Percentiles rank a stretch among this genome's conserved stretches.
Conservation (phyloP, 23 tunicate species). For the Trididemnum clinides region DNA sequence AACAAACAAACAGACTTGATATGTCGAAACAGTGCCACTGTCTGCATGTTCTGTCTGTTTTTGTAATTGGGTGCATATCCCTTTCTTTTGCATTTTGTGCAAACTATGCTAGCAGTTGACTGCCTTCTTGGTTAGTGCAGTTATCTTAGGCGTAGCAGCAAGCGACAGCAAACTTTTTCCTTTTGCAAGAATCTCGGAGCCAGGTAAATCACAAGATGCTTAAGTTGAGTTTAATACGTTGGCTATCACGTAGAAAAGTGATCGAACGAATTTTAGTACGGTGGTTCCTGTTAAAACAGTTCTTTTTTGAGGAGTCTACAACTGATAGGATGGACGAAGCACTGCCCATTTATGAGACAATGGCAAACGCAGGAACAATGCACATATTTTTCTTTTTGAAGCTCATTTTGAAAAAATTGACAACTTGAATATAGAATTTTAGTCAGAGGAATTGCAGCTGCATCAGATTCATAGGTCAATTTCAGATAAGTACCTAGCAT, state of each 20-base stretch:
- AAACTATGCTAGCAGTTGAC: conserved; percentile 8
- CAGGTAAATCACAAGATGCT: conserved; percentile 2
- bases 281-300: not conserved
- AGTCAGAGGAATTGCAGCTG: conserved; percentile 5
- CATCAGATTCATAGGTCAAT: conserved; percentile 14
- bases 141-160: not conserved
- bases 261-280: conserved; percentile 12
- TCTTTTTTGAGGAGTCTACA: not conserved
- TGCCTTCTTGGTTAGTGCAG: conserved; percentile 6
- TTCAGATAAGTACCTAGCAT: not conserved
- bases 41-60: not conserved
- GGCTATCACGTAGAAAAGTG: conserved; percentile 16
- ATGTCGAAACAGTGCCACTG: too few species aligned
- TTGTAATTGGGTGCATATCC: conserved; percentile 19
- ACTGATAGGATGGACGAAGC: not conserved
- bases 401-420: conserved; percentile 14
- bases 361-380: conserved; percentile 12
- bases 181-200: not conserved
- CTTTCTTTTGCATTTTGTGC: conserved; percentile 26
- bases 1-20: too few species aligned
- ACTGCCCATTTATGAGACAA: not conserved
- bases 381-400: conserved; percentile 5
- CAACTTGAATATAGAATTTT: not conserved
- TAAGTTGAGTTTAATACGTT: not conserved
- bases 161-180: conserved; percentile 11